Conservation (phyloP, 2,797 vertebrate genomes). For the Smutsia gigantea region DNA sequence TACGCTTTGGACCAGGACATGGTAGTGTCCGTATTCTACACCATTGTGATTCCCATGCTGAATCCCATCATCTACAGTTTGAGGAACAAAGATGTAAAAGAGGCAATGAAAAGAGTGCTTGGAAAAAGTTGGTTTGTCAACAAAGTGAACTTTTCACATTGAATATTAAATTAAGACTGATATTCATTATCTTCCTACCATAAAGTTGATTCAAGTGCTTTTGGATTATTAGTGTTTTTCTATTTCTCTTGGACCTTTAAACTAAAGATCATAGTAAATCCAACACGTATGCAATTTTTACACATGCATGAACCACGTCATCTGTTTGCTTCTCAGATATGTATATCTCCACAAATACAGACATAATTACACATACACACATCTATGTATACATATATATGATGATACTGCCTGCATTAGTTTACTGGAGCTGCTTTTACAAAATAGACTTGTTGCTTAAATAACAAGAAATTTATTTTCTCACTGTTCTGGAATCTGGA, state of each 20-base stretch:
- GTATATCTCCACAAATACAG: not conserved
- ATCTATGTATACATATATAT: too few relatives aligned
- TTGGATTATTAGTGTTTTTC: not conserved
- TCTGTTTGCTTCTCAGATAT: not conserved
- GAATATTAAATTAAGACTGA: not conserved
- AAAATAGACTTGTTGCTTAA: not conserved
- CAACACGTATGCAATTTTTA: not conserved
- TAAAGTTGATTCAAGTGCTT: not conserved
- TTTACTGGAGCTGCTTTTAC: not conserved
- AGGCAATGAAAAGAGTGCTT: not conserved
- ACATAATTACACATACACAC: not conserved
- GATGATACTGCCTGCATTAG: not conserved
- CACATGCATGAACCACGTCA: not conserved
- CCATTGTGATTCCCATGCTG: not conserved
- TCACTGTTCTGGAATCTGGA: not conserved
- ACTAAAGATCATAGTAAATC: not conserved
- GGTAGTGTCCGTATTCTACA: not conserved
- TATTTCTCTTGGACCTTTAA: not conserved
- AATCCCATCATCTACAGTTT: constrained; percentile 18
- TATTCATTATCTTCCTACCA: not conserved
- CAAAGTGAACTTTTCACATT: not conserved
- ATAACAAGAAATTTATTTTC: not conserved
- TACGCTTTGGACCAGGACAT: not conserved
- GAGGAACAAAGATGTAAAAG: not conserved
- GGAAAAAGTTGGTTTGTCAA: not conserved